Evolutionary conservation across 2,888 invertebrate genomes (phyloP).

Genomic region (Ellobium chinense): DNA sequence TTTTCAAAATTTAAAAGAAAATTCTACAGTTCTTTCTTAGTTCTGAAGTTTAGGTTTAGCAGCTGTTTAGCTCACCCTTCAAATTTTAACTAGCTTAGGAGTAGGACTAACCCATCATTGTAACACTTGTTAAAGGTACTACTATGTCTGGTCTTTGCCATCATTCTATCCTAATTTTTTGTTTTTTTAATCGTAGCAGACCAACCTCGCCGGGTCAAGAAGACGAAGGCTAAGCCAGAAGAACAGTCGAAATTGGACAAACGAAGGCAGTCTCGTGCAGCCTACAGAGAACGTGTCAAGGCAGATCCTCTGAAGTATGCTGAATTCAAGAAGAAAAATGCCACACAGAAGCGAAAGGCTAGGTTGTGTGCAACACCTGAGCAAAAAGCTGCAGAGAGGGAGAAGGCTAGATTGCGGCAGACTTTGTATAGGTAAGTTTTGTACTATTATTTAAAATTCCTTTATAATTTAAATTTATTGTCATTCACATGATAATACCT

Average conservation of each 20-base stretch:
- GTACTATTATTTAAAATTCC: too few species aligned
- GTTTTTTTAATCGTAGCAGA: neutral
- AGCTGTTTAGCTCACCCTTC: neutral
- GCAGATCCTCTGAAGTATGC: constrained; percentile 4
- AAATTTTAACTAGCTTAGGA: neutral
- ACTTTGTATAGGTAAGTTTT: neutral
- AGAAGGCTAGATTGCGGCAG: constrained; percentile 7
- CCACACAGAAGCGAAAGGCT: neutral
- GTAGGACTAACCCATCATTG: neutral
- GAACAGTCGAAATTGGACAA: neutral
- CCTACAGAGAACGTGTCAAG: neutral
- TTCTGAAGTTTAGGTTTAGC: neutral
- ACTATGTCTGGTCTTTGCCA: neutral
- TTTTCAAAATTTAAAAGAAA: neutral
- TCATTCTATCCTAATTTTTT: neutral
- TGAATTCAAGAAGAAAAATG: neutral
- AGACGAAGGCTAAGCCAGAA: neutral
- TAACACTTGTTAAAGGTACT: neutral
- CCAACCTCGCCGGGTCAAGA: neutral
- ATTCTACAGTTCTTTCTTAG: neutral
- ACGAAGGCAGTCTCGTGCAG: neutral
- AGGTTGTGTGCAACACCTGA: neutral
- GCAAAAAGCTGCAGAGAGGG: neutral
- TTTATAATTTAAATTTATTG: too few species aligned
- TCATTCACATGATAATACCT: too few species aligned